Conservation (phyloP, 2,113 vertebrate species). For the Tachycineta bicolor region DNA sequence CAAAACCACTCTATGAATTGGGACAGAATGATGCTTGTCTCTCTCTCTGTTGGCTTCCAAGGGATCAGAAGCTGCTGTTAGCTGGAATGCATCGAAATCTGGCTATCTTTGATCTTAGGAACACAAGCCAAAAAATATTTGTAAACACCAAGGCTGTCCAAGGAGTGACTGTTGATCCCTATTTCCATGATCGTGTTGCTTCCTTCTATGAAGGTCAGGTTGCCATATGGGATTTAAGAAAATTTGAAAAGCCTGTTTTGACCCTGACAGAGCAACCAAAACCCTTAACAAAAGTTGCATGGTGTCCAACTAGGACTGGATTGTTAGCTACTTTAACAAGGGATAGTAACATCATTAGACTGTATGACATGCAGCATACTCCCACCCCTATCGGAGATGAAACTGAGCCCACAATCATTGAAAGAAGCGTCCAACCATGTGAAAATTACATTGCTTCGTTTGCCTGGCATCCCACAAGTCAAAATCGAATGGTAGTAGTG, state of each 20-base stretch:
- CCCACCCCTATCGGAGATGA: constrained; percentile 96
- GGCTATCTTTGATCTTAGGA: constrained; percentile 95
- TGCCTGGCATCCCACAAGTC: constrained; percentile 95
- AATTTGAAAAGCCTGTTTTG: constrained; percentile 97
- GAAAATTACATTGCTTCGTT: constrained; percentile 94
- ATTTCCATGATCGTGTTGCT: constrained; percentile 93
- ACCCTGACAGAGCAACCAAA: constrained; percentile 95
- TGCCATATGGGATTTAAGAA: constrained; percentile 97
- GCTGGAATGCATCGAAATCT: constrained; percentile 98
- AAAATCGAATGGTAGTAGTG: constrained; percentile 98
- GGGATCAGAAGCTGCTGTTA: constrained; percentile 93
- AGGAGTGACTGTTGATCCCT: constrained; percentile 94
- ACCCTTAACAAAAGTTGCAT: constrained; percentile 94
- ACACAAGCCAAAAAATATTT: constrained; percentile 97
- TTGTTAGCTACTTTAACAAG: constrained; percentile 93
- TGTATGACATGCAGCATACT: constrained; percentile 98
- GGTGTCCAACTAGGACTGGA: constrained; percentile 96
- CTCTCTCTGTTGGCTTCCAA: constrained; percentile 97
- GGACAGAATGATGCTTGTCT: constrained; percentile 97
- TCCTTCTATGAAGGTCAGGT: constrained; percentile 99
- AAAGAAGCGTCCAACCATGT: constrained; percentile 94
- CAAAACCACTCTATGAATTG: constrained; percentile 93
- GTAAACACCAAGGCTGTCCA: constrained; percentile 99
- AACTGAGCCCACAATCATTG: constrained; percentile 97
- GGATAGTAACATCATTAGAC: constrained; percentile 93